Conservation (phyloP, 2,888 invertebrate genomes). For the Lepidocyrtinus sp. region DNA sequence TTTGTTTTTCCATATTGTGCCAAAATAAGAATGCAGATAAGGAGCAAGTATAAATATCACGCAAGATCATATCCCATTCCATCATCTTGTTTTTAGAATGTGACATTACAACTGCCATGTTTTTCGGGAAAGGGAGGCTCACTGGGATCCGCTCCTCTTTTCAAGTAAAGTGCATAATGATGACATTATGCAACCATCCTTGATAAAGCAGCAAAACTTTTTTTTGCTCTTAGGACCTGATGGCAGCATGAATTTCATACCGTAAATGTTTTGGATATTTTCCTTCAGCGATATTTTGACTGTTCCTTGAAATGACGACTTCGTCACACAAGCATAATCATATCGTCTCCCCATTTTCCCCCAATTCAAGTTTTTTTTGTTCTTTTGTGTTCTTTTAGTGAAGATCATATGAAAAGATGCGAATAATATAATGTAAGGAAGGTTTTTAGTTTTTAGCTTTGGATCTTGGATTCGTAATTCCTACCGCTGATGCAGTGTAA, state of each 20-base stretch:
- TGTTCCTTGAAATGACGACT: slow-evolving; percentile 2
- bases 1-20: neutral
- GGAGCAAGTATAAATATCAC: neutral
- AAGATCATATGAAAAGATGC: neutral
- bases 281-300: neutral
- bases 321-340: neutral
- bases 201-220: slow-evolving; percentile 3
- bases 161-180: slow-evolving; percentile 30
- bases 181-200: slow-evolving; percentile 42
- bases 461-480: neutral
- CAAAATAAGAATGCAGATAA: neutral
- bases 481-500: neutral
- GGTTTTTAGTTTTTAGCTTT: too few species aligned
- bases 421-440: neutral
- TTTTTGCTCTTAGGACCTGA: neutral
- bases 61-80: neutral
- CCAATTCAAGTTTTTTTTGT: too few species aligned
- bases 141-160: neutral
- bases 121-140: neutral
- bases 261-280: too few species aligned
- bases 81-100: neutral
- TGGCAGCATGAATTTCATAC: neutral
- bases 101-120: neutral
- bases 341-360: neutral
- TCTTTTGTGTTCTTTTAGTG: too few species aligned